A percentile compares a stretch with the other conserved stretches of the same genome.
Evolutionary conservation across 2,797 vertebrate species (phyloP).

Genomic region (Bryconaethiops microstoma): DNA sequence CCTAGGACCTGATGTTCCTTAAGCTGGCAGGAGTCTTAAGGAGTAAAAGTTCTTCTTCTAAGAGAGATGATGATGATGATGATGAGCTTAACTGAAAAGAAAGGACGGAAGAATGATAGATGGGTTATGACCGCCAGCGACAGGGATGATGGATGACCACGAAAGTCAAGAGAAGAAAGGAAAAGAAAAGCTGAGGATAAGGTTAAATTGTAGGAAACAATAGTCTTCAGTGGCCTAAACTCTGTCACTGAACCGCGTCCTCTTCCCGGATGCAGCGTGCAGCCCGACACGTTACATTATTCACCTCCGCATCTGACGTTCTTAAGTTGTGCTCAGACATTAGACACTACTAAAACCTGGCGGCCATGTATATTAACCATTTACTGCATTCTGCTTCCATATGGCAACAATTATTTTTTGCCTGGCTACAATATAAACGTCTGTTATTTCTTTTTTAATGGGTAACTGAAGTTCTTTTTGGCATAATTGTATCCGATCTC

Average conservation of each 20-base stretch:
- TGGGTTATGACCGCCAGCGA: conserved; percentile 50
- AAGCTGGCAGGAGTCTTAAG: conserved; percentile 23
- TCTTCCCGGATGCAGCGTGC: conserved; percentile 6
- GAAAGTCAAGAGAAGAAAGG: conserved; percentile 43
- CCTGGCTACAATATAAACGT: too few species aligned
- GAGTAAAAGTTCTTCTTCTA: conserved; percentile 5
- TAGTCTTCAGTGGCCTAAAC: conserved; percentile 50
- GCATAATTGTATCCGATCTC: too few species aligned
- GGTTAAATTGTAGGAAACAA: conserved; percentile 50
- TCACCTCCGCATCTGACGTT: conserved; percentile 31
- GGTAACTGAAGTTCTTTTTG: too few species aligned
- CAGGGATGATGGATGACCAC: conserved; percentile 52
- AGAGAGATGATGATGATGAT: conserved; percentile 13
- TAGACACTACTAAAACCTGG: background rate
- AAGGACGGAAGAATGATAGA: conserved; percentile 30
- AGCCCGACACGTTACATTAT: conserved; percentile 38
- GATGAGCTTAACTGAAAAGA: conserved; percentile 26
- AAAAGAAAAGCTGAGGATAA: conserved; percentile 38
- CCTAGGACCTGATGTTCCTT: conserved; percentile 11
- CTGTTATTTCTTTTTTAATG: background rate
- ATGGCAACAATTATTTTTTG: background rate
- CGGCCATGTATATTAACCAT: background rate
- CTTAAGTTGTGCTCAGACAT: conserved; percentile 10
- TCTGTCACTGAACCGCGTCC: conserved; percentile 35
- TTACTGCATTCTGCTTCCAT: background rate